A percentile compares a stretch with the other conserved stretches of the same genome.
These are phyloP conservation scores for Tridacna crocea DNA, from an alignment of 2,888 invertebrate genomes.

Conservation along the genomic window DNA sequence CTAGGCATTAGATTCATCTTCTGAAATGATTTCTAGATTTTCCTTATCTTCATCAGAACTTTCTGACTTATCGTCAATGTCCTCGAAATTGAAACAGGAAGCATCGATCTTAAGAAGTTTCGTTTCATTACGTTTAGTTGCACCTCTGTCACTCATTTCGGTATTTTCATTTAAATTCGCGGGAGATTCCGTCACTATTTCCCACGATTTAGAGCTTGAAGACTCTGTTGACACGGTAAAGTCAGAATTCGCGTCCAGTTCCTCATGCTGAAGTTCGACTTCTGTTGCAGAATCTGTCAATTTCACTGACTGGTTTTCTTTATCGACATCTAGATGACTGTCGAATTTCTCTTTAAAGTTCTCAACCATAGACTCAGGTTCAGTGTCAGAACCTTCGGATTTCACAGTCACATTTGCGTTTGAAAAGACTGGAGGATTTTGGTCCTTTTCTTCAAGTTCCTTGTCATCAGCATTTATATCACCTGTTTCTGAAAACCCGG, in stretches of 20 bases:
- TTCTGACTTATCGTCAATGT: background rate
- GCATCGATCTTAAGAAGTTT: constrained; percentile 6
- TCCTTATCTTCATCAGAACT: background rate
- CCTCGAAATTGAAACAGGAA: constrained; percentile 7
- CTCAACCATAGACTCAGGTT: no score
- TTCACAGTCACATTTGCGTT: background rate
- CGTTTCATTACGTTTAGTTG: background rate
- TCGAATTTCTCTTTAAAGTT: no score
- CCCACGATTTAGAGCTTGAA: constrained; percentile 17
- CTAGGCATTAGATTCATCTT: constrained; percentile 16
- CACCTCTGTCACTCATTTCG: background rate
- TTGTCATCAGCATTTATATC: no score
- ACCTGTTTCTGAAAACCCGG: no score
- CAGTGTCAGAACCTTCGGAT: background rate
- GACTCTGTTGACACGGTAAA: background rate
- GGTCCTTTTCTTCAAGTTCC: no score
- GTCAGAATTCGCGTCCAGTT: background rate
- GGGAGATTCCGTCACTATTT: background rate
- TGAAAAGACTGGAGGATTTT: background rate
- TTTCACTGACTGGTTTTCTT: no score
- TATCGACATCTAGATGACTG: background rate
- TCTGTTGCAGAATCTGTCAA: no score
- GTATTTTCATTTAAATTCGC: background rate
- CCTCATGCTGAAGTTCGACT: background rate
- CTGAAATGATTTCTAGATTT: background rate